Conservation (phyloP, 1,140 invertebrate species). For the Drosophila grimshawi region DNA sequence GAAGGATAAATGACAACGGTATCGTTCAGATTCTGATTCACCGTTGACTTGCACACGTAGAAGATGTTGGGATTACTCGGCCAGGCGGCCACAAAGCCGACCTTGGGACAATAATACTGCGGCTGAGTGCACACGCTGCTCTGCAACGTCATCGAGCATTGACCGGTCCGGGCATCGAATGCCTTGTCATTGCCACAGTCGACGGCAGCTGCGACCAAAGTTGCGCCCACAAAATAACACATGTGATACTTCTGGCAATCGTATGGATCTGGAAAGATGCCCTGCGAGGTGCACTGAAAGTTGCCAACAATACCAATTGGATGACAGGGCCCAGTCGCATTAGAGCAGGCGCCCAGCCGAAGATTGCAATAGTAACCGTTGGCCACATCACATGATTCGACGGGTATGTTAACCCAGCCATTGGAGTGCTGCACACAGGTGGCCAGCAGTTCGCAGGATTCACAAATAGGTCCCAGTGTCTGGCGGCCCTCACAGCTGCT, state of each 20-base stretch:
- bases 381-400: conserved; percentile 76
- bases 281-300: conserved; percentile 81
- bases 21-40: conserved; percentile 75
- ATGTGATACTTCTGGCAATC: conserved; percentile 84
- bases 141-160: conserved; percentile 69
- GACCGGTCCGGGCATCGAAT: conserved; percentile 71
- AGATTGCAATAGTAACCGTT: conserved; percentile 82
- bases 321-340: conserved; percentile 79
- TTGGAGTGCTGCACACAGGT: conserved; percentile 78
- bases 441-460: conserved; percentile 77
- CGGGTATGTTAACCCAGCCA: conserved; percentile 80
- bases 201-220: conserved; percentile 68
- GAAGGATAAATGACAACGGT: conserved; percentile 76
- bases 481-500: conserved; percentile 71
- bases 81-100: conserved; percentile 76
- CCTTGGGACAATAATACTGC: conserved; percentile 69
- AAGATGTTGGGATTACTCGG: conserved; percentile 81
- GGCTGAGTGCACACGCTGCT: conserved; percentile 59
- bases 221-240: conserved; percentile 77
- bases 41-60: conserved; percentile 82
- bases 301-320: conserved; percentile 78
- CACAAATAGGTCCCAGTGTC: conserved; percentile 75
- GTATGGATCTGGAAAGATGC: conserved; percentile 84
- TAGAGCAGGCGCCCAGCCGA: conserved; percentile 65
- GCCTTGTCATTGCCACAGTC: conserved; percentile 77